These are phyloP conservation scores for Hafferia zeledoni DNA, from an alignment of 2,797 vertebrate genomes.

Conservation along the genomic window DNA sequence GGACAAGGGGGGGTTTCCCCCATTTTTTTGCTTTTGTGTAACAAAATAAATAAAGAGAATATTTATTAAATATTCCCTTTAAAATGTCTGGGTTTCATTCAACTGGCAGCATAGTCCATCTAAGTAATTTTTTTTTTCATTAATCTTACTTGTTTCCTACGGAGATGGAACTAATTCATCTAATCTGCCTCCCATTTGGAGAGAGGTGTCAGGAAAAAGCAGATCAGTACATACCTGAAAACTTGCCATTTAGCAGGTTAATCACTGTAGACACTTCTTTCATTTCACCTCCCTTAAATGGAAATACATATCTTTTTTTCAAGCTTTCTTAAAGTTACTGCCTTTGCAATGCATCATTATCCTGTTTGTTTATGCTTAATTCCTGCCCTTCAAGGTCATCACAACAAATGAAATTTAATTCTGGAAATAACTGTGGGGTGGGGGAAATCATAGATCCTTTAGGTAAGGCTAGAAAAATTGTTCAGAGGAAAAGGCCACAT, in stretches of 20 bases:
- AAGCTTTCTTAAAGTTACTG: not conserved
- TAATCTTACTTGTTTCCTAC: not conserved
- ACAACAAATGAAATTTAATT: not conserved
- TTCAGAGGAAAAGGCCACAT: not conserved
- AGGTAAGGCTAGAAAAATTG: not conserved
- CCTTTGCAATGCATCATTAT: not conserved
- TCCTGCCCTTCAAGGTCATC: not conserved
- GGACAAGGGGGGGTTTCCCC: rapidly evolving
- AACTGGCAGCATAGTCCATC: not conserved
- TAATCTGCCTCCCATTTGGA: not conserved
- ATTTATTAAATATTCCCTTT: not conserved
- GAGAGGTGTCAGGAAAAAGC: not conserved
- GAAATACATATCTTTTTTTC: not conserved
- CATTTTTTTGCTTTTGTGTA: not conserved
- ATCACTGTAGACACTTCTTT: not conserved
- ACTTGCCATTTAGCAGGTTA: not conserved
- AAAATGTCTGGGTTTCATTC: not conserved
- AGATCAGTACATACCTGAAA: not conserved
- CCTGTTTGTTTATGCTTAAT: not conserved
- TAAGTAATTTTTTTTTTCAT: not conserved
- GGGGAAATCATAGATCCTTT: not conserved
- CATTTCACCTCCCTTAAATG: not conserved
- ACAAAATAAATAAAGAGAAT: conserved; percentile 34
- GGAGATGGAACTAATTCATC: not conserved
- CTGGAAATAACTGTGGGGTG: not conserved